Base-by-base conservation (phyloP, 2,888 invertebrate genomes). In the Agrilus mali region DNA sequence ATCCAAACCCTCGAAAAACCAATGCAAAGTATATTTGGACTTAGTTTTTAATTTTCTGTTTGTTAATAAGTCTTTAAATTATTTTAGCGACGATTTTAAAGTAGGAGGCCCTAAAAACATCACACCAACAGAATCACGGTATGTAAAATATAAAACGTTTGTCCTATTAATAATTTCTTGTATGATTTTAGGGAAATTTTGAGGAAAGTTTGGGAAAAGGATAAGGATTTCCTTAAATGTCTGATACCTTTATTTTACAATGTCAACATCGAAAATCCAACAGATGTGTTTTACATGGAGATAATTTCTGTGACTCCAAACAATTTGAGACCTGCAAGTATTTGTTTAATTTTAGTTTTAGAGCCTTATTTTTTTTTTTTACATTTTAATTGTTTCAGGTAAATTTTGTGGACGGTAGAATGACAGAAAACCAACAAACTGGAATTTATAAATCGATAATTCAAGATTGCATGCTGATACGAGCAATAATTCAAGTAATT, bases 211-310 rank as follows among this genome's bases (percentile, higher is more conserved):
- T 89, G 85, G 73, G 59, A 70, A 42, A 77, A 79, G 51, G 87
- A 94, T 56, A 70, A 73, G 34, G 74, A 80, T 0, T 68, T 88
- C 6, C 60, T 96, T 3, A 65, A 67, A 46, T 63, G 77, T n/a
- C 67, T 89, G n/a, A 75, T 82, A 43, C 86, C 89, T 0, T 70
- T 85, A 37, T 64, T 92, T 1, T 69, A 66, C 47, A 56, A 66
- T 45, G 56, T 75, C 5, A 64, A 68, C 1, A 52, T 59, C 0
- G 67, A 72, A 44, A 66, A 77, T 53, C 80, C 88, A 0, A 83
- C 86, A 1, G 89, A 97, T 66, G 63, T 84, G 42, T 86, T 97
- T 61, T 98, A 94, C 60, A 76, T 89, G 63, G 82, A 88, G 50
- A 68, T 81, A 0, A 61, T 98, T 15, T 80, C 87, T 4, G 94